These are phyloP conservation scores for Drosophila antonietae DNA, from an alignment of 2,888 invertebrate genomes.

Conservation along the genomic window DNA sequence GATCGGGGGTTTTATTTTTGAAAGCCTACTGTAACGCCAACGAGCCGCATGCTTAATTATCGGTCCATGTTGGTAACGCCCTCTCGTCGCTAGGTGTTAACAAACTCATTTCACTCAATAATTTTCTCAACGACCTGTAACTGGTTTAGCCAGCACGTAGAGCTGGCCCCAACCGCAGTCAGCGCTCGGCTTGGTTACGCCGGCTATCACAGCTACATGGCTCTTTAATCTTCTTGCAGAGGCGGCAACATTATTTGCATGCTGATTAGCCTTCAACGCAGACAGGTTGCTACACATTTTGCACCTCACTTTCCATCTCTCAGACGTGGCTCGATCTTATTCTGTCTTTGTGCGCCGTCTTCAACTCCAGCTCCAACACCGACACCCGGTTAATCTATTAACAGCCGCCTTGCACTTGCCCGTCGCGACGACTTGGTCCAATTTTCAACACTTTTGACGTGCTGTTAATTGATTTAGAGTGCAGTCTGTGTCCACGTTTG, in stretches of 20 bases:
- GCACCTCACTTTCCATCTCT: slow-evolving; percentile 39
- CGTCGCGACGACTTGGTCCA: slow-evolving; percentile 60
- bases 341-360: slow-evolving; percentile 3
- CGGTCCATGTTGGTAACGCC: slow-evolving; percentile 63
- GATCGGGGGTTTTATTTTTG: neutral
- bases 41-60: slow-evolving; percentile 75
- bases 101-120: slow-evolving; percentile 78
- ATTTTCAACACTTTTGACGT: slow-evolving; percentile 81
- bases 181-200: slow-evolving; percentile 29
- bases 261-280: slow-evolving; percentile 76
- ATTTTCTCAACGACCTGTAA: slow-evolving; percentile 68
- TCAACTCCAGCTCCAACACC: slow-evolving; percentile 6
- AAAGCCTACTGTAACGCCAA: slow-evolving; percentile 37
- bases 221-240: slow-evolving; percentile 70
- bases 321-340: slow-evolving; percentile 20
- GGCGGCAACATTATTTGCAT: slow-evolving; percentile 81
- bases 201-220: slow-evolving; percentile 69
- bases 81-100: slow-evolving; percentile 73
- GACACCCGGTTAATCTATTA: slow-evolving; percentile 52
- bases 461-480: slow-evolving; percentile 81
- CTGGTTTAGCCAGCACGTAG: slow-evolving; percentile 69
- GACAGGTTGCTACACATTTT: slow-evolving; percentile 65
- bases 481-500: slow-evolving; percentile 50
- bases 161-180: slow-evolving; percentile 5
- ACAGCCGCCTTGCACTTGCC: slow-evolving; percentile 44